A percentile compares a stretch with the other conserved stretches of the same genome.
Conservation (phyloP, 2,888 invertebrate genomes). For the Imbricaverruca yamaguchii region DNA sequence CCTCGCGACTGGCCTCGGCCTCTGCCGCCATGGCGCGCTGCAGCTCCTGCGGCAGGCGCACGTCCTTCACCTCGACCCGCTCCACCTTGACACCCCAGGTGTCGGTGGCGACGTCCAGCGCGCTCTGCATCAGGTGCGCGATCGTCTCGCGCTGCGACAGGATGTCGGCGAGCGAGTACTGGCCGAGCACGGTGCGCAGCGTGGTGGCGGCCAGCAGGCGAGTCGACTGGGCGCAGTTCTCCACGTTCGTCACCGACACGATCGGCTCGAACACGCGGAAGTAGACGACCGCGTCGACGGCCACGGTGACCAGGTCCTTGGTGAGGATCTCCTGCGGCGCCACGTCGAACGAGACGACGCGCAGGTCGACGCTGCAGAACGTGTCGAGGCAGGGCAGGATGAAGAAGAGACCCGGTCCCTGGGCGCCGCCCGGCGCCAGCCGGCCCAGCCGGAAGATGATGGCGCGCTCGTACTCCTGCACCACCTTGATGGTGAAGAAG, state of each 20-base stretch:
- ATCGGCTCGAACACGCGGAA: conserved; percentile 54
- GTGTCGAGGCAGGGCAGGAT: conserved; percentile 53
- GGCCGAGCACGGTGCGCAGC: conserved; percentile 81
- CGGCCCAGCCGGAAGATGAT: conserved; percentile 47
- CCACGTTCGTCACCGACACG: conserved; percentile 49
- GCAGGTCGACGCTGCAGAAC: conserved; percentile 50
- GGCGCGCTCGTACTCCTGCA: conserved; percentile 47
- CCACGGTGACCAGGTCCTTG: conserved; percentile 84
- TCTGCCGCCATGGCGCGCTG: conserved; percentile 44
- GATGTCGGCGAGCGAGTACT: conserved; percentile 81
- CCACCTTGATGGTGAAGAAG: conserved; percentile 41
- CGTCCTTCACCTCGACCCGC: conserved; percentile 45
- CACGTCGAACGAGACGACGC: conserved; percentile 53
- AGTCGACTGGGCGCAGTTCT: conserved; percentile 59
- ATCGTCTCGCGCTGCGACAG: conserved; percentile 88
- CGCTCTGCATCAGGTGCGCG: conserved; percentile 42
- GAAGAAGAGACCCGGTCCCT: conserved; percentile 52
- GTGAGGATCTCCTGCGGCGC: conserved; percentile 49
- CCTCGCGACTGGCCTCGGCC: conserved; percentile 46
- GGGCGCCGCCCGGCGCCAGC: conserved; percentile 45
- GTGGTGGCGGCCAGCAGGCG: conserved; percentile 74
- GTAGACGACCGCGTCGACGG: conserved; percentile 83
- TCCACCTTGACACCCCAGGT: conserved; percentile 45
- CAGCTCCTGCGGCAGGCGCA: conserved; percentile 32
- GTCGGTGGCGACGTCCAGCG: conserved; percentile 41